Evolutionary conservation across 2,888 invertebrate species (phyloP).

Genomic region (Rhagophthalmus giganteus): DNA sequence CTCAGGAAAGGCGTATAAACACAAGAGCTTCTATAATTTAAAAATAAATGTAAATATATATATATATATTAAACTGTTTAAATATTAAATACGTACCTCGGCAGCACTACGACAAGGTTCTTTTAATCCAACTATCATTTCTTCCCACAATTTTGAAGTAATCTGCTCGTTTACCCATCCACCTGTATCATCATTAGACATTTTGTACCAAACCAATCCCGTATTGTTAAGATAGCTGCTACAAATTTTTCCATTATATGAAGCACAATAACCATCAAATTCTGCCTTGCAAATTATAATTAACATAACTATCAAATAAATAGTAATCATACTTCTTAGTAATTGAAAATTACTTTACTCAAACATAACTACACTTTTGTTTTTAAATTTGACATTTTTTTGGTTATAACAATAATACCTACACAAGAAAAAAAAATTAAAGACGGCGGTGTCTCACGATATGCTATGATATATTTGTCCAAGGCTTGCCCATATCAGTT

Average conservation of each 20-base stretch:
- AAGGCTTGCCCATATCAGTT: no score
- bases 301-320: conserved; percentile 6
- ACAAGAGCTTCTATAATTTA: conserved; percentile 71
- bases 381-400: not conserved
- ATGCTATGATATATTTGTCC: no score
- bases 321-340: conserved; percentile 11
- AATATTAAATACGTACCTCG: conserved; percentile 62
- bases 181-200: conserved; percentile 59
- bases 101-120: conserved; percentile 87
- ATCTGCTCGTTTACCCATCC: conserved; percentile 85
- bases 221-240: conserved; percentile 57
- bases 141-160: conserved; percentile 80
- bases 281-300: conserved; percentile 21
- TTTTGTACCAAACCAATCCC: conserved; percentile 60
- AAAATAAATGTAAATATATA: conserved; percentile 19
- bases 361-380: not conserved
- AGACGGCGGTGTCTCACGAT: no score
- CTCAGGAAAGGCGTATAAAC: conserved; percentile 89
- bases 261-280: conserved; percentile 74
- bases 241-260: conserved; percentile 75
- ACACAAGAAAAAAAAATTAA: no score
- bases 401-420: not conserved
- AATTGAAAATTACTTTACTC: not conserved
- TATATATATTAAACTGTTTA: no score
- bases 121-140: conserved; percentile 75